A percentile compares a stretch with the other conserved stretches of the same genome.
phyloP scores from a whole-genome alignment of 2,113 vertebrate genomes.

The Crotophaga sulcirostris region DNA sequence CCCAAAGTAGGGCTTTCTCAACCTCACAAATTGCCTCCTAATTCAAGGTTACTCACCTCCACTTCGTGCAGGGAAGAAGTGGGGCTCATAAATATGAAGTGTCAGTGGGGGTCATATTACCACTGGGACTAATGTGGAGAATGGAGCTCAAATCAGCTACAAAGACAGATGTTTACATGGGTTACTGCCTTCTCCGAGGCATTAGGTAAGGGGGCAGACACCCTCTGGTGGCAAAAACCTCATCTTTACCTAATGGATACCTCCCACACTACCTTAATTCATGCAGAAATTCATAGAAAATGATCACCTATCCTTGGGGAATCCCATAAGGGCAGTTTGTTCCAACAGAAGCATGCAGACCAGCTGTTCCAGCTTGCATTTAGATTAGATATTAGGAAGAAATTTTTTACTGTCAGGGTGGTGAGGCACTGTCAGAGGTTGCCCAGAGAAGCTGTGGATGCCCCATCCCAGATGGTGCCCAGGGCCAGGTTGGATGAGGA shows the following conservation, averaged over 20 bases:
- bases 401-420: too few species aligned
- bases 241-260: neutral
- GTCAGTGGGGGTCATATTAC: neutral
- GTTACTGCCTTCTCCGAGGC: fast-evolving
- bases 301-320: neutral
- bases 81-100: neutral
- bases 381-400: too few species aligned
- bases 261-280: neutral
- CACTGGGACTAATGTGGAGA: neutral
- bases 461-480: too few species aligned
- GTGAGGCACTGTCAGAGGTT: too few species aligned
- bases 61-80: neutral
- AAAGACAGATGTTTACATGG: neutral
- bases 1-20: neutral
- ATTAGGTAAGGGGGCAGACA: neutral
- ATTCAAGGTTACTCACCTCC: neutral
- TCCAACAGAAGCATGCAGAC: neutral
- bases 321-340: neutral
- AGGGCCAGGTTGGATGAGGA: too few species aligned
- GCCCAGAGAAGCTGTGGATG: too few species aligned
- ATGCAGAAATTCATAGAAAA: neutral
- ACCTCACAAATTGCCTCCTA: neutral
- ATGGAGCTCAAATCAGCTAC: neutral
- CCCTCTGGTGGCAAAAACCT: conserved; percentile 10
- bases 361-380: neutral